phyloP scores from a whole-genome alignment of 2,797 vertebrate genomes.

The Liasis olivaceus region DNA sequence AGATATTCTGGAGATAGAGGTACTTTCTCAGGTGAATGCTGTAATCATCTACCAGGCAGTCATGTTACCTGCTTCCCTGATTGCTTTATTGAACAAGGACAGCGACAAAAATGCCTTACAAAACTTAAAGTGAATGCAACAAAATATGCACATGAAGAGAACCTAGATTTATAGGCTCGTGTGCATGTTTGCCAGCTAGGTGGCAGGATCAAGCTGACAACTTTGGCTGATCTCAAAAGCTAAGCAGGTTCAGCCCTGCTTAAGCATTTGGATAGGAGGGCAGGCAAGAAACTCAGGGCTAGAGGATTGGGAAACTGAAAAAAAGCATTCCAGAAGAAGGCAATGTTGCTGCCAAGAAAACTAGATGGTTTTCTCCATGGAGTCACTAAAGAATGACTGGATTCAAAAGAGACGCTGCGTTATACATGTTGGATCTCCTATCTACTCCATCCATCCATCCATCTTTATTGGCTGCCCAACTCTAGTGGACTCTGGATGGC shows the following conservation, averaged over 20 bases:
- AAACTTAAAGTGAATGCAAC: not conserved
- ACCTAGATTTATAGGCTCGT: not conserved
- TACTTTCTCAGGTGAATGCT: not conserved
- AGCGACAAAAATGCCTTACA: not conserved
- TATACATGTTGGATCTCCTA: not conserved
- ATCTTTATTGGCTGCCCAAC: not conserved
- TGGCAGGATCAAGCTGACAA: not conserved
- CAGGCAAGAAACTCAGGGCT: not conserved
- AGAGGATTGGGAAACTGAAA: not conserved
- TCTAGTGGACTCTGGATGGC: not conserved
- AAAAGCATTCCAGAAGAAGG: not conserved
- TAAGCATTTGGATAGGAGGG: not conserved
- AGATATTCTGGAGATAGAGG: not conserved
- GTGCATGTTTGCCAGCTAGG: not conserved
- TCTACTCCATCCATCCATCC: no score
- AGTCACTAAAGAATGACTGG: not conserved
- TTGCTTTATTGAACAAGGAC: not conserved
- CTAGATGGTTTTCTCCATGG: not conserved
- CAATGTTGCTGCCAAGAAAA: not conserved
- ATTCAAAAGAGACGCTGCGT: not conserved
- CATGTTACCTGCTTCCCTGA: not conserved
- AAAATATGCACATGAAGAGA: not conserved
- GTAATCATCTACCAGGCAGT: not conserved
- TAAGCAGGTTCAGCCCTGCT: not conserved
- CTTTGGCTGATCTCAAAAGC: not conserved